phyloP scores from a whole-genome alignment of 2,797 vertebrate species.

The Cebuella pygmaea region DNA sequence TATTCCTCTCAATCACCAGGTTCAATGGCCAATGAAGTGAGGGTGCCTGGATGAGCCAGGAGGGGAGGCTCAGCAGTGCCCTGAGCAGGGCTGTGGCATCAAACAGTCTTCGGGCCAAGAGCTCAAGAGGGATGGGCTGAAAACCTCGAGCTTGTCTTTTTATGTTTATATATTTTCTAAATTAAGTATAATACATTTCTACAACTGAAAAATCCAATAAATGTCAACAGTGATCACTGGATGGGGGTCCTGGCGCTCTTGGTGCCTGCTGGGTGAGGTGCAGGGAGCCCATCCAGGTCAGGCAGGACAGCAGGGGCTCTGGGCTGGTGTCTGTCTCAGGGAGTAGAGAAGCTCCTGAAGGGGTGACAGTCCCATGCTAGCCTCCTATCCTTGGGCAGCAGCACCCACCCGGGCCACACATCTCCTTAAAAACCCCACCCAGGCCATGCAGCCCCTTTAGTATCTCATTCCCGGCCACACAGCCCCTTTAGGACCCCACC shows the following conservation, averaged over 20 bases:
- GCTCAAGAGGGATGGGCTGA: neutral
- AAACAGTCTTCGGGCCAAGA: accelerated
- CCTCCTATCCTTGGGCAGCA: neutral
- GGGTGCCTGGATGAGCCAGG: neutral
- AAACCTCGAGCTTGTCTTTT: too few relatives aligned
- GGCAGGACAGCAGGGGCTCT: neutral
- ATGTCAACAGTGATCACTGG: neutral
- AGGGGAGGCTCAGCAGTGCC: too few relatives aligned
- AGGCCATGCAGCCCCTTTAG: neutral
- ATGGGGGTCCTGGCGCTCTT: accelerated
- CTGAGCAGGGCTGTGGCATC: accelerated
- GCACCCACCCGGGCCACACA: accelerated
- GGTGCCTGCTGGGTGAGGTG: accelerated
- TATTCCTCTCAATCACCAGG: neutral
- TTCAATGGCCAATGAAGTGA: accelerated
- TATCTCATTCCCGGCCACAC: too few relatives aligned
- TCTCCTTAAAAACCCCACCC: too few relatives aligned
- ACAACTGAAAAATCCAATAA: accelerated
- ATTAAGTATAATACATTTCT: too few relatives aligned
- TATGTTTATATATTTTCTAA: accelerated
- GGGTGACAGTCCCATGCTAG: neutral
- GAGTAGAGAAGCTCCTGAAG: neutral
- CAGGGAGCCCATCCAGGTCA: accelerated
- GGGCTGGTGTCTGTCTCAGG: accelerated
- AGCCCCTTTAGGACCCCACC: too few relatives aligned